A percentile compares a stretch with the other conserved stretches of the same genome.
Conservation (phyloP, 1,140 invertebrate species). For the Megalopta genalis region DNA sequence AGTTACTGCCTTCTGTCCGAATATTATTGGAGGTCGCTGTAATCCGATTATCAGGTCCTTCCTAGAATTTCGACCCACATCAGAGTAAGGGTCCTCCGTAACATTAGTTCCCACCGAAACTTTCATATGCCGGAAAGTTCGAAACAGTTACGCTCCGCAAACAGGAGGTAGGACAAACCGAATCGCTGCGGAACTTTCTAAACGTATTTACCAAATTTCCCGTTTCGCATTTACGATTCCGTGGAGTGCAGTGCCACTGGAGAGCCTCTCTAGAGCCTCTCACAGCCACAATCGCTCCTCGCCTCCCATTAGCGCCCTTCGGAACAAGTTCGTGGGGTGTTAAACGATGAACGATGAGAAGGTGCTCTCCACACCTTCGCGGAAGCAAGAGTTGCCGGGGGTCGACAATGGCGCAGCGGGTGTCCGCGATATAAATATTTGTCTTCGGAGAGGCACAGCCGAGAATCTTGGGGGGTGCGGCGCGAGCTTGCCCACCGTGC, state of each 20-base stretch:
- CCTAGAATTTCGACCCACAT: too few relatives aligned
- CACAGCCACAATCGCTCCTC: not conserved
- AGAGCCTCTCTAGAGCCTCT: not conserved
- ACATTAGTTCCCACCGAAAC: too few relatives aligned
- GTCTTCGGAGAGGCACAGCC: constrained; percentile 53
- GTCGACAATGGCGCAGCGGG: constrained; percentile 71
- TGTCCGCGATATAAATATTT: constrained; percentile 76
- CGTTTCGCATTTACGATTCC: not conserved
- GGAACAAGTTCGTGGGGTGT: not conserved
- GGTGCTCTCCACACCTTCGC: constrained; percentile 50
- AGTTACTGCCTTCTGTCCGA: too few relatives aligned
- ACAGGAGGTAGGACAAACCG: too few relatives aligned
- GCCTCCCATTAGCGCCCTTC: not conserved
- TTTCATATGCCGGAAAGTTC: too few relatives aligned
- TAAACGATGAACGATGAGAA: not conserved
- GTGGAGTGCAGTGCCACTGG: not conserved
- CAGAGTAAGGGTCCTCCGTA: too few relatives aligned
- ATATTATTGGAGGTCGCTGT: too few relatives aligned
- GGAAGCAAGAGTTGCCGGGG: constrained; percentile 47
- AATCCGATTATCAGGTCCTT: too few relatives aligned
- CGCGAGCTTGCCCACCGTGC: constrained; percentile 47
- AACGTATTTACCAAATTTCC: not conserved
- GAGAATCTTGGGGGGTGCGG: constrained; percentile 44
- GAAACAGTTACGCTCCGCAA: too few relatives aligned
- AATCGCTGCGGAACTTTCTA: not conserved